These are phyloP conservation scores for Elysia crispata DNA, from an alignment of 2,888 invertebrate genomes.

Conservation along the genomic window DNA sequence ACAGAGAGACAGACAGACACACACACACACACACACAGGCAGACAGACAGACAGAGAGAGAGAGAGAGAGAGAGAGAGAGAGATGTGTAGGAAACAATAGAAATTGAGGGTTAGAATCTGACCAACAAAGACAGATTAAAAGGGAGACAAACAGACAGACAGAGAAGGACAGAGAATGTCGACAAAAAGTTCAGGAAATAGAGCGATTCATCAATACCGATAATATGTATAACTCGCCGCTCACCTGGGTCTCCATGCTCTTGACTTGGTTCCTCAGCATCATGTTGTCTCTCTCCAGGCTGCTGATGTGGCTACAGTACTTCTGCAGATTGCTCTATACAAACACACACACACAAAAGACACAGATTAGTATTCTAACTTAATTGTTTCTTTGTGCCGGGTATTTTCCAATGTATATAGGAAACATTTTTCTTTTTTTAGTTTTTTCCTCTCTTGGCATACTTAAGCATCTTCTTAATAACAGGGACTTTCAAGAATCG, in stretches of 20 bases:
- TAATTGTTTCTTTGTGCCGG: no score
- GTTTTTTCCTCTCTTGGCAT: no score
- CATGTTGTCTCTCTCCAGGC: constrained; percentile 74
- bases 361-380: no score
- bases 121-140: not conserved
- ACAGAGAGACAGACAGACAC: constrained; percentile 21
- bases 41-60: no score
- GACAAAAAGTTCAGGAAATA: not conserved
- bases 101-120: not conserved
- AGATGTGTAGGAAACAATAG: not conserved
- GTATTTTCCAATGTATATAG: no score
- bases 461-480: no score
- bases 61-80: no score
- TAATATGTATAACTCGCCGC: not conserved
- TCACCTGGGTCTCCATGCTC: constrained; percentile 72
- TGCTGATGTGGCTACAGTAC: constrained; percentile 69
- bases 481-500: no score
- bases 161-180: constrained; percentile 1
- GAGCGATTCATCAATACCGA: not conserved
- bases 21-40: no score
- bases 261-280: constrained; percentile 72
- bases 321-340: constrained; percentile 71
- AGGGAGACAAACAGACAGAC: constrained; percentile 3
- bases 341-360: no score
- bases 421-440: no score